Evolutionary conservation across 2,888 invertebrate genomes (phyloP), one percentile per base, ranked within the genome.

Genomic region (Leucophora obtusa): DNA sequence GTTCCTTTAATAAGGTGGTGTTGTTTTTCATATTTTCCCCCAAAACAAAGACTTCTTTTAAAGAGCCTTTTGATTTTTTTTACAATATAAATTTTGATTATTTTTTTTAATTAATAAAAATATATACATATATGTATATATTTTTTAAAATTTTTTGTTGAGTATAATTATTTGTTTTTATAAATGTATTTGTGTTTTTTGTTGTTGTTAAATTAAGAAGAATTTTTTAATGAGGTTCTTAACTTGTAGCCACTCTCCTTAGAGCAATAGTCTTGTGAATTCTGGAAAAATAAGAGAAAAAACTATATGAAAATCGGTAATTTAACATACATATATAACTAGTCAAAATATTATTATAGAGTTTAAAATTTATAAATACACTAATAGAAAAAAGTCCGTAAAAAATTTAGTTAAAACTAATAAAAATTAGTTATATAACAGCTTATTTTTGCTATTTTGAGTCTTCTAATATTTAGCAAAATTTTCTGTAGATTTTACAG

Each of bases 241-340:
- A 75, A 62, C 18, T 53, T 59, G 47, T 33, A 33, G 63, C 63
- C 56, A 78, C 28, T 70, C 38, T 47, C 54, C 85, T 89, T 89
- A 89, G 75, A 89, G 88, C 84, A 89, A 85, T 84, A 89, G 87
- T 88, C 88, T 88, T 85, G 88, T 89, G 77, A 89, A 89, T 83
- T 89, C 88, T 89, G 86, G 0, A 83, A 84, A 18, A 3, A 72
- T n/a, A 21, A 75, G 15, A 66, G n/a, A 77, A 70, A 56, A 54
- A 38, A 28, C 5, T 3, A 3, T 24, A 3, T 24, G 5, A 24
- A 24, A 24, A 24, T 24, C 5, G 2, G 24, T 2, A 24, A 24
- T 24, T 24, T 24, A 24, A 24, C 24, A 24, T 3, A 24, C 2
- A 5, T 24, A n/a, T n/a, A n/a, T n/a, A n/a, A n/a, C n/a, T n/a